These are phyloP conservation scores for Scaptomyza montana DNA, from an alignment of 1,140 invertebrate species.

Conservation along the genomic window DNA sequence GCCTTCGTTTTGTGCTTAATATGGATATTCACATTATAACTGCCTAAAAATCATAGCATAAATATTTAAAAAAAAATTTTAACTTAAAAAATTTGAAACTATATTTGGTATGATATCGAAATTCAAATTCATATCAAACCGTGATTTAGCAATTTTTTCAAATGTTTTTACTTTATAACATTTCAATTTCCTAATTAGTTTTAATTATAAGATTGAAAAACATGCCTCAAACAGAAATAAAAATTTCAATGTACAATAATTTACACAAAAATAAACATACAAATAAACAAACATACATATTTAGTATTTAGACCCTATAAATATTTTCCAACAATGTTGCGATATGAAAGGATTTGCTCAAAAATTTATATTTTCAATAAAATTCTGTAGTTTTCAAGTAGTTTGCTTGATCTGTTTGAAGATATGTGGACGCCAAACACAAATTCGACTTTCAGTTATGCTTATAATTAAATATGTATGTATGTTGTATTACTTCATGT, in stretches of 20 bases:
- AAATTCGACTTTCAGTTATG: constrained; percentile 36
- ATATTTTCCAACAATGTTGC: not conserved
- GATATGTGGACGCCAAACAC: not conserved
- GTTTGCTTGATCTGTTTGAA: not conserved
- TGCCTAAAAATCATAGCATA: too few species aligned
- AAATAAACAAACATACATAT: not conserved
- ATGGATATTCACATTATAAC: too few species aligned
- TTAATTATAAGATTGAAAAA: not conserved
- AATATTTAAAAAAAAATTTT: too few species aligned
- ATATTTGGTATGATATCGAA: too few species aligned
- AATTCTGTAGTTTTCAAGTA: not conserved
- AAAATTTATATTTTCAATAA: not conserved
- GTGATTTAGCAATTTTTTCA: too few species aligned
- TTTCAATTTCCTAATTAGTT: not conserved
- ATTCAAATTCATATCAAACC: too few species aligned
- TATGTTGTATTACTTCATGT: not conserved
- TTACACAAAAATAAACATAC: not conserved
- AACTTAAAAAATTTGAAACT: too few species aligned
- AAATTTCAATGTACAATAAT: not conserved
- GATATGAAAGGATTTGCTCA: not conserved
- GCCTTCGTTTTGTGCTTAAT: too few species aligned
- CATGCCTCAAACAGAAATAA: not conserved
- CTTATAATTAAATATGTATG: not conserved
- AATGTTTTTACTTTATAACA: too few species aligned
- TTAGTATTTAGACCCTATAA: not conserved